A percentile compares a stretch with the other conserved stretches of the same genome.
Conservation (phyloP, 1,140 invertebrate species). For the Bombyx mandarina region DNA sequence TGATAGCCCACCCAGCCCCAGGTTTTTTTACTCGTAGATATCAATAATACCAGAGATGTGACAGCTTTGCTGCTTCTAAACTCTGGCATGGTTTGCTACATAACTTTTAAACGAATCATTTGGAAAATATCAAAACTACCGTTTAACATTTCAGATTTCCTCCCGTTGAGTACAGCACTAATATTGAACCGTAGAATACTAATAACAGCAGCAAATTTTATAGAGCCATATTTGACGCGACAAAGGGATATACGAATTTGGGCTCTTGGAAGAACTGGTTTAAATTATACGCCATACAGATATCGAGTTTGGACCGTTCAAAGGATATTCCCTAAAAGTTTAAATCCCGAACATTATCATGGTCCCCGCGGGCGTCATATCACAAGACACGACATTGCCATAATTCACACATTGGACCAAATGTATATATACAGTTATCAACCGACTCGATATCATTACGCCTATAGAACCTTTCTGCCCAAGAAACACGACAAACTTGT, state of each 20-base stretch:
- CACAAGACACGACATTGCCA: slow-evolving; percentile 31
- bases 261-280: slow-evolving; percentile 28
- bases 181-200: slow-evolving; percentile 34
- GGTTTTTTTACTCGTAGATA: no score
- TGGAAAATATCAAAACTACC: background rate
- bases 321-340: slow-evolving; percentile 31
- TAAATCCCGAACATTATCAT: slow-evolving; percentile 39
- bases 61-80: no score
- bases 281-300: slow-evolving; percentile 29
- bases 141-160: slow-evolving; percentile 25
- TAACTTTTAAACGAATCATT: no score
- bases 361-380: slow-evolving; percentile 24
- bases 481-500: slow-evolving; percentile 7
- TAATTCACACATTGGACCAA: slow-evolving; percentile 35
- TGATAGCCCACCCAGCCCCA: no score
- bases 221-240: slow-evolving; percentile 26
- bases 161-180: slow-evolving; percentile 22
- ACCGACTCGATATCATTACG: slow-evolving; percentile 18
- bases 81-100: no score
- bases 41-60: no score
- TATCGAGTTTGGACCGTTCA: slow-evolving; percentile 37
- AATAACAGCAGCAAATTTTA: slow-evolving; percentile 30
- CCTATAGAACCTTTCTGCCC: slow-evolving; percentile 15
- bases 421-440: slow-evolving; percentile 25
- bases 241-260: slow-evolving; percentile 34